These are phyloP conservation scores for Nicator chloris DNA, from an alignment of 2,113 vertebrate genomes.

Conservation along the genomic window DNA sequence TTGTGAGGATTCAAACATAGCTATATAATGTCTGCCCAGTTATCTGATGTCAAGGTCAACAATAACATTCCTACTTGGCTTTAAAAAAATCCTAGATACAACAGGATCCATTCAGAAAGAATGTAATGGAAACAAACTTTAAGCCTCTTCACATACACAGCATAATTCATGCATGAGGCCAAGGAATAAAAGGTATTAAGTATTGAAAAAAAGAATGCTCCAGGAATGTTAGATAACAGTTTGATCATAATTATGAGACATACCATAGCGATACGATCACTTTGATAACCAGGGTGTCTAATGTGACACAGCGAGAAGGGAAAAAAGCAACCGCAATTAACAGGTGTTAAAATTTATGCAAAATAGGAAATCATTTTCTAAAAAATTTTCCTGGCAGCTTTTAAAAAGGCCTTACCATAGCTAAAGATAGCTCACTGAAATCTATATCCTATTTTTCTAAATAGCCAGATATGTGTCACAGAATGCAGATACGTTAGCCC, in stretches of 20 bases:
- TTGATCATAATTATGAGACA: conserved; percentile 82
- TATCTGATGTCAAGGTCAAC: conserved; percentile 94
- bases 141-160: conserved; percentile 78
- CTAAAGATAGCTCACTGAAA: conserved; percentile 43
- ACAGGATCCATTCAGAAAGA: conserved; percentile 77
- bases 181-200: conserved; percentile 83
- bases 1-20: conserved; percentile 99
- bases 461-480: conserved; percentile 26
- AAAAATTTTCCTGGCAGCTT: conserved; percentile 47
- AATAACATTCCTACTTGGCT: conserved; percentile 82
- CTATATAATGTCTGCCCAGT: conserved; percentile 99
- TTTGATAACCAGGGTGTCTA: conserved; percentile 74
- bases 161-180: conserved; percentile 82
- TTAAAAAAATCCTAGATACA: conserved; percentile 75
- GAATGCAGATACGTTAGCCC: conserved; percentile 21
- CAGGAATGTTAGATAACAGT: conserved; percentile 88
- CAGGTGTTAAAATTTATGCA: conserved; percentile 64
- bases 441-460: conserved; percentile 37
- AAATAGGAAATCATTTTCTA: conserved; percentile 52
- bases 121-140: conserved; percentile 80
- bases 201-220: conserved; percentile 77
- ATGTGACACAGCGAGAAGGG: conserved; percentile 57
- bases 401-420: conserved; percentile 11
- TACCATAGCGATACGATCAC: conserved; percentile 75
- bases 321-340: conserved; percentile 65